These are phyloP conservation scores for Hydrophis major DNA, from an alignment of 2,797 vertebrate genomes.

Conservation along the genomic window DNA sequence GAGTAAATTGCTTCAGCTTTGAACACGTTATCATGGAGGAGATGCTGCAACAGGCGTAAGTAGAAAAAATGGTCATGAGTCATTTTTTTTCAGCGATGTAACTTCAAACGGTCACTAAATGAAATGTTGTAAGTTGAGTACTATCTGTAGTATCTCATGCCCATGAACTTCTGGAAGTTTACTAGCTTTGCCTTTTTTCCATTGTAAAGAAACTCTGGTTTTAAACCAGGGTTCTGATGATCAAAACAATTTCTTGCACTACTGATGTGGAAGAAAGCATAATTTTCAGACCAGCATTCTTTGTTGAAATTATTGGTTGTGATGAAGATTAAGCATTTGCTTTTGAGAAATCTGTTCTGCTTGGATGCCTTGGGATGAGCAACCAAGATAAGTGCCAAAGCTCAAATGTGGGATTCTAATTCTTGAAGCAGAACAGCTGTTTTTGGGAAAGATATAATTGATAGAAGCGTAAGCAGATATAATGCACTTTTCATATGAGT, in stretches of 20 bases:
- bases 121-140: not conserved
- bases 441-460: not conserved
- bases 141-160: not conserved
- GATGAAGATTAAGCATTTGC: conserved; percentile 11
- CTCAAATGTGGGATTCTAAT: not conserved
- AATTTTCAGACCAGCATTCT: not conserved
- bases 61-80: not conserved
- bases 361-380: not conserved
- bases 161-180: not conserved
- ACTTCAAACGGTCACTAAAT: not conserved
- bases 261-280: conserved; percentile 2
- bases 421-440: not conserved
- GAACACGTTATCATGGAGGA: not conserved
- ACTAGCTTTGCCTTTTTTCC: not conserved
- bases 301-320: not conserved
- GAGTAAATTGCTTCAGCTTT: not conserved
- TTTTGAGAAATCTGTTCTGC: not conserved
- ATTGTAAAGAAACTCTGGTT: not conserved
- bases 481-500: not conserved
- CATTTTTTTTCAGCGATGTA: not conserved
- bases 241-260: not conserved
- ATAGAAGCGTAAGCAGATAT: not conserved
- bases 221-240: conserved; percentile 7
- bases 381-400: not conserved
- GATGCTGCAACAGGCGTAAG: not conserved